Evolutionary conservation across 2,888 invertebrate species (phyloP).

Genomic region (Drosophila colorata): DNA sequence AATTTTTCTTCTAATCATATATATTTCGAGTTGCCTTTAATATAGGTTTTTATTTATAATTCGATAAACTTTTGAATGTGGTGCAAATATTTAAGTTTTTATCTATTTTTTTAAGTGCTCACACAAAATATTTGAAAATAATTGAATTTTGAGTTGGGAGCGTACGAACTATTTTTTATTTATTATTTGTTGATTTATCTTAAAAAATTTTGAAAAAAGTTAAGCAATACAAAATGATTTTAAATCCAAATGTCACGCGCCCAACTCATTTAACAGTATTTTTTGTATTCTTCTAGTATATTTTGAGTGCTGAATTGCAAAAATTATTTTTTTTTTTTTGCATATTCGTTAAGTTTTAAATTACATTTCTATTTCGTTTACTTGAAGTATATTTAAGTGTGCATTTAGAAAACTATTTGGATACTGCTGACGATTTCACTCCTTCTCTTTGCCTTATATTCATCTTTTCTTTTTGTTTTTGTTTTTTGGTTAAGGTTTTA

Average conservation of each 20-base stretch:
- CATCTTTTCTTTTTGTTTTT: not conserved
- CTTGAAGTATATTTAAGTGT: conserved; percentile 57
- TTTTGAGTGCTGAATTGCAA: conserved; percentile 35
- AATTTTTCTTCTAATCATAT: conserved; percentile 9
- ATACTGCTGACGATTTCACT: conserved; percentile 49
- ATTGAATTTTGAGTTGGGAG: conserved; percentile 3
- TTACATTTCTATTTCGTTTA: conserved; percentile 45
- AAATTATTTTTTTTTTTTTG: conserved; percentile 2
- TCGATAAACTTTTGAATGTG: conserved; percentile 33
- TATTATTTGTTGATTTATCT: too few relatives aligned
- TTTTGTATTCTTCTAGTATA: not conserved
- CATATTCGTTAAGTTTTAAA: conserved; percentile 17
- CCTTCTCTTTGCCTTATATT: too few relatives aligned
- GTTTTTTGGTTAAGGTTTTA: conserved; percentile 57
- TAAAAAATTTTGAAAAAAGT: not conserved
- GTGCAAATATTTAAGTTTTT: conserved; percentile 34
- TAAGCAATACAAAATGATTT: not conserved
- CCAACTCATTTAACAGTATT: conserved; percentile 18
- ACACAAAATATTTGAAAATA: conserved; percentile 17
- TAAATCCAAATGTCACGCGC: not conserved
- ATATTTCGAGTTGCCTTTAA: conserved; percentile 16
- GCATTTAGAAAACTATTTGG: conserved; percentile 63
- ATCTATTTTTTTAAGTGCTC: conserved; percentile 36
- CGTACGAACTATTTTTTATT: conserved; percentile 2
- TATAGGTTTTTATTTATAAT: conserved; percentile 29